phyloP scores from a whole-genome alignment of 2,113 vertebrate species.

The Larimichthys crocea region DNA sequence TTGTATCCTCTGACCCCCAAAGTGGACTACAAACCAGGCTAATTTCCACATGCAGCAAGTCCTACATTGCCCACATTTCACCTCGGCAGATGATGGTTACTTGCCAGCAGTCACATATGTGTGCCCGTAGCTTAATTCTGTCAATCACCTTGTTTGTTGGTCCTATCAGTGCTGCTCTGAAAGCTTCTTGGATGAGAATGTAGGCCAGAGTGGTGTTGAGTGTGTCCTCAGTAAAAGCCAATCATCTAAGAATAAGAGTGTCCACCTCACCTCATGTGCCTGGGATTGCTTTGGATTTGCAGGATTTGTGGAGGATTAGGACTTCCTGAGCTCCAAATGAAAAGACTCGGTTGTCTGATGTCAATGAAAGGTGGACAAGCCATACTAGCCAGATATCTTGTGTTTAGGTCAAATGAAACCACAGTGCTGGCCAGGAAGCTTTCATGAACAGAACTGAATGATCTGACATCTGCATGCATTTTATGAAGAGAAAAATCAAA shows the following conservation, averaged over 20 bases:
- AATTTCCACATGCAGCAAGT: too few relatives aligned
- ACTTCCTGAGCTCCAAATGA: not conserved
- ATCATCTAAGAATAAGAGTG: not conserved
- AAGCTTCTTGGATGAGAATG: not conserved
- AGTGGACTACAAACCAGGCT: too few relatives aligned
- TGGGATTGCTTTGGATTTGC: conserved; percentile 9
- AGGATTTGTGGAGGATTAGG: conserved; percentile 50
- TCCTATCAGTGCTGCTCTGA: not conserved
- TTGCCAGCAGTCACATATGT: too few relatives aligned
- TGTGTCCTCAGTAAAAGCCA: not conserved
- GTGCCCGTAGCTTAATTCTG: not conserved
- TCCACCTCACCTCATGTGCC: not conserved
- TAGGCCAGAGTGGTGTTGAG: not conserved
- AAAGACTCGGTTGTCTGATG: conserved; percentile 17
- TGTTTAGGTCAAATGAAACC: conserved; percentile 10
- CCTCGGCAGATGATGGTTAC: too few relatives aligned
- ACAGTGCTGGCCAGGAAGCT: not conserved
- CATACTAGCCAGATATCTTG: not conserved
- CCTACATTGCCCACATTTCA: too few relatives aligned
- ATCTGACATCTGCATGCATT: not conserved
- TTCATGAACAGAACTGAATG: not conserved
- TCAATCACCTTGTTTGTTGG: not conserved
- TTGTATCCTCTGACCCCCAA: too few relatives aligned
- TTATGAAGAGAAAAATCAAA: not conserved
- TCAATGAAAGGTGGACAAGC: not conserved